These are phyloP conservation scores for Entelurus aequoreus DNA, from an alignment of 2,113 vertebrate species.

Conservation along the genomic window DNA sequence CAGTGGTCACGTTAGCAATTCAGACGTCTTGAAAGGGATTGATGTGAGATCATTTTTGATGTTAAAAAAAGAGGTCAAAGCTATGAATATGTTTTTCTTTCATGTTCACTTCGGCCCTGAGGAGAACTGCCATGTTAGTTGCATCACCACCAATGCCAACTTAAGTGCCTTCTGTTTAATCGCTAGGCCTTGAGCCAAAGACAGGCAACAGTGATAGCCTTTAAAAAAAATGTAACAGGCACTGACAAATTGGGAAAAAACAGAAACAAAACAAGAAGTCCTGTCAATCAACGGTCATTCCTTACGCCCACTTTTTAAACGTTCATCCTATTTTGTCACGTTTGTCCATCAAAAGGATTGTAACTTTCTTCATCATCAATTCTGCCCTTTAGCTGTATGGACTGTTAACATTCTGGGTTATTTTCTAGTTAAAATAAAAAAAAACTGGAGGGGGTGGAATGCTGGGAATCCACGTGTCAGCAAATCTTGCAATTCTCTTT, in stretches of 20 bases:
- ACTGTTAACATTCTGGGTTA: constrained; percentile 66
- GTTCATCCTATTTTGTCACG: constrained; percentile 38
- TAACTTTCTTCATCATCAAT: constrained; percentile 39
- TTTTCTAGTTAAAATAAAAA: constrained; percentile 42
- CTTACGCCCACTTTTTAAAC: constrained; percentile 12
- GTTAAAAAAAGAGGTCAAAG: constrained; percentile 18
- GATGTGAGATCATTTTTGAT: constrained; percentile 6
- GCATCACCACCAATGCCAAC: constrained; percentile 64
- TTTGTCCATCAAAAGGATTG: constrained; percentile 54
- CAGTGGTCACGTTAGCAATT: neutral
- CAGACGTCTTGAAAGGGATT: neutral
- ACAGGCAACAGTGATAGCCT: constrained; percentile 58
- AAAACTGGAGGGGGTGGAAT: constrained; percentile 43
- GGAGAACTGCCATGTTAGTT: constrained; percentile 63
- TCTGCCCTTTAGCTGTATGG: constrained; percentile 63
- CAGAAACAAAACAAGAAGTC: constrained; percentile 30
- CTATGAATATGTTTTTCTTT: constrained; percentile 20
- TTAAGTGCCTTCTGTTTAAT: constrained; percentile 78
- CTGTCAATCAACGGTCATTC: constrained; percentile 25
- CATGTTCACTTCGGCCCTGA: constrained; percentile 42
- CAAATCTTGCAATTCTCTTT: constrained; percentile 51
- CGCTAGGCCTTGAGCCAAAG: constrained; percentile 68
- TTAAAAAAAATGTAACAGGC: constrained; percentile 43
- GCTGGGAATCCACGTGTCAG: constrained; percentile 56
- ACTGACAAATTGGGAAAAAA: constrained; percentile 41